Evolutionary conservation across 2,888 invertebrate genomes (phyloP), one percentile per base, ranked within the genome.

Genomic region (Drosophila yooni): DNA sequence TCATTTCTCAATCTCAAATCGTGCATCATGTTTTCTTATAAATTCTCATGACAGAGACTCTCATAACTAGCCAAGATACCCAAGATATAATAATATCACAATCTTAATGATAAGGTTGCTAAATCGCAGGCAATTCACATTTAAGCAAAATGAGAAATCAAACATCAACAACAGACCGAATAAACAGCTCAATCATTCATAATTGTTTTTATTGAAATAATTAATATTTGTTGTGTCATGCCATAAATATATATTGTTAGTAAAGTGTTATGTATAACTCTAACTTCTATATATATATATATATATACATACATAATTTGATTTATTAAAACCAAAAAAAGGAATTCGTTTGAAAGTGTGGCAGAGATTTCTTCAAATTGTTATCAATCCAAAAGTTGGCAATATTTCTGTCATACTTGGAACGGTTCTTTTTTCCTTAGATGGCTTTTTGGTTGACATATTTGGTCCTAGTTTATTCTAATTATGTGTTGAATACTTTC

Each of bases 191-290:
- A 76, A 78, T 84, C 77, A 77, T 90, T 85, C 82, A 89, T 89
- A 77, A 81, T 89, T 83, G 78, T 87, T 89, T 90, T 83, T 83
- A 88, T 84, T 65, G 70, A 90, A 85, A 74, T 90, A 88, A 79
- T 81, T 86, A 76, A 91, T 91, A 88, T 84, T 80, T 90, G 89
- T 91, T 91, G 91, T 91, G 92, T 83, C 91, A 91, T 92, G 92
- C 86, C 91, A 88, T 91, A 88, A 79, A 78, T 71, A 89, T 85
- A 89, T 82, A 85, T 88, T 85, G 89, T 85, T 89, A 76, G 90
- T 85, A 85, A 86, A 82, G 78, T 86, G 90, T 86, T 81, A 75
- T 64, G 79, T 64, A 81, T 88, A 82, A 82, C 85, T 85, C 89
- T 82, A 84, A 85, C 72, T 84, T 82, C 65, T 70, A 76, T 74